Evolutionary conservation across 2,113 vertebrate genomes (phyloP), one percentile per base, ranked within the genome.

Genomic region (Eira barbara): DNA sequence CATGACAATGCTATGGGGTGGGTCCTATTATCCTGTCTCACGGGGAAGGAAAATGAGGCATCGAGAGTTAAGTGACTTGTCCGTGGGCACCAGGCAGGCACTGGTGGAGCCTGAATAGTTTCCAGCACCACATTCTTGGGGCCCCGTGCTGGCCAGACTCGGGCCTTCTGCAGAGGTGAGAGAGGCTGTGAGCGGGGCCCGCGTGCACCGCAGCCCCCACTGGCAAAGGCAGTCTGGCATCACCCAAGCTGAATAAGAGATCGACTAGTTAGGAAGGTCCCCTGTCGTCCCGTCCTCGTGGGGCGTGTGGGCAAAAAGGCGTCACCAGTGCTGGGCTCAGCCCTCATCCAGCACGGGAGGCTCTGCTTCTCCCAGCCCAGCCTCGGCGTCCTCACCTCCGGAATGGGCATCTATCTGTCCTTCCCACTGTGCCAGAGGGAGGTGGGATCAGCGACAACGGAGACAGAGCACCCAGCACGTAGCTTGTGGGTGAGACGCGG

Each of bases 401-500:
- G 47, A 52, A 57, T 7, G 57, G 92, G 55, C 36, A 34, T 39
- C 29, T 27, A 9, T n/a, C 59, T 52, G 0, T 57, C 74, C 20
- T 45, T 27, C 23, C 4, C 1, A 89, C 59, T 81, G 69, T 45
- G 47, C 74, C 15, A 3, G 55, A 4, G 2, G 4, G 5, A n/a
- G 52, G 11, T 31, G 20, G 18, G 29, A 12, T 69, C 39, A 39
- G 34, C 85, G 8, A 2, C 2, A 11, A 82, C 1, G 6, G 27
- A 17, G 36, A 84, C 42, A 29, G 31, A 45, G 31, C 11, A 2
- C 42, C 8, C 0, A 6, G 91, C 79, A 36, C 6, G 2, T 2
- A 17, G 27, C 4, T 15, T 15, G 78, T 71, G 31, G 52, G 15
- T 49, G n/a, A 6, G 2, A 7, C 13, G 0, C 3, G 12, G 34